These are phyloP conservation scores for Eulemur rufifrons DNA, from an alignment of 2,113 vertebrate species.

Conservation along the genomic window DNA sequence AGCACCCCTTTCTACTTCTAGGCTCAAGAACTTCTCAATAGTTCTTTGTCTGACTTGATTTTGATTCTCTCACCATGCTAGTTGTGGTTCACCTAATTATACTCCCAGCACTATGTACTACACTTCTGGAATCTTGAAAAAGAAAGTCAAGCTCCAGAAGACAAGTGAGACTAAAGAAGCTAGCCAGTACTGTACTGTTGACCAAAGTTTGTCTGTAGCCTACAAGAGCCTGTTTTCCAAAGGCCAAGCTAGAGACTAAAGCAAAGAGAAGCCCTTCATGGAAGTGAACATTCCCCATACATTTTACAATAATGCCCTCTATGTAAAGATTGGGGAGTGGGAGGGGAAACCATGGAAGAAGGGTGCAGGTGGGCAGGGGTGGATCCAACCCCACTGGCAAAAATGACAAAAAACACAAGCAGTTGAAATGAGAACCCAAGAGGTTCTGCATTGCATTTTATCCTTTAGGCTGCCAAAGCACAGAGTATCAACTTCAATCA, in stretches of 20 bases:
- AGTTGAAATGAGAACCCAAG: not conserved
- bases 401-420: not conserved
- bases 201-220: not conserved
- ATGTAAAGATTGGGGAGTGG: not conserved
- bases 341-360: not conserved
- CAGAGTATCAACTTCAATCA: slow-evolving; percentile 29
- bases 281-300: not conserved
- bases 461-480: not conserved
- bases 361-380: not conserved
- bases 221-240: not conserved
- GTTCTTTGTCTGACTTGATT: not conserved
- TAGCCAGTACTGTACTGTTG: not conserved
- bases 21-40: not conserved
- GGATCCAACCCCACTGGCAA: not conserved
- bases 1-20: too few relatives aligned
- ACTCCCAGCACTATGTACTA: not conserved
- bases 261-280: not conserved
- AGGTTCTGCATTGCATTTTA: not conserved
- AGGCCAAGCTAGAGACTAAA: not conserved
- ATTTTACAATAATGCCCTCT: not conserved
- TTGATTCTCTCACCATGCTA: not conserved
- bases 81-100: not conserved
- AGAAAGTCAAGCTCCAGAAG: not conserved
- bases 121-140: not conserved
- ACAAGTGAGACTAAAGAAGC: not conserved